Evolutionary conservation across 2,797 vertebrate genomes (phyloP), one percentile per base, ranked within the genome.

Genomic region (Myoxocephalus aenaeus): DNA sequence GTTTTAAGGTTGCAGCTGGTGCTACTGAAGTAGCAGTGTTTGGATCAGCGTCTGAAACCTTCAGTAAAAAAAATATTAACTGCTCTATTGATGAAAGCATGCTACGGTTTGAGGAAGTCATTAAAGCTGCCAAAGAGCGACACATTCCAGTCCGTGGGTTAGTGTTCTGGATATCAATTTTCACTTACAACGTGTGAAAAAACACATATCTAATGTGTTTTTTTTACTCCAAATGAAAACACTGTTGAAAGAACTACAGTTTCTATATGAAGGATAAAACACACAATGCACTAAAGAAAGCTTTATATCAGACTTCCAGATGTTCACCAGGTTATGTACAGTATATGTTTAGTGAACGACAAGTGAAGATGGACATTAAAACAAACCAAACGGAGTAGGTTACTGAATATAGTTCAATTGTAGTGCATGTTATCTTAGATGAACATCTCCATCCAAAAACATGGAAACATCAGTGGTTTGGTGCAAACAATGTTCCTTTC

Each of bases 81-180:
- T 98, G 97, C 88, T 97, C 97, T 65, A 96, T 99, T 81, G 96
- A 97, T 87, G 96, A 99, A 94, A 98, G 98, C 90, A 94, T 98
- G 94, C 92, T 94, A 80, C 97, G 94, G 89, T 99, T 98, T 90
- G 94, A 97, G 89, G 95, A 97, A 77, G 94, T 99, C 74, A 86
- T 96, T 86, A 95, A 93, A 70, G 84, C 93, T 42, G 97, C 97
- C 86, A 96, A 91, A 79, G 94, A 94, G 84, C 94, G 86, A 89
- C 94, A 95, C 73, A 96, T 99, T 86, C 96, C 97, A 90, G 97
- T 96, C 70, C 96, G 97, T 70, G 97, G 97, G 97, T 98, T 93
- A 84, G 94, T 96, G 87, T 50, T 79, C 18, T 57, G 38, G 15
- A 57, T 27, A 56, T 80, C 64, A 77, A 67, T 65, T 61, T 20